These are phyloP conservation scores for Apeira syringaria DNA, from an alignment of 2,888 invertebrate species.

Conservation along the genomic window DNA sequence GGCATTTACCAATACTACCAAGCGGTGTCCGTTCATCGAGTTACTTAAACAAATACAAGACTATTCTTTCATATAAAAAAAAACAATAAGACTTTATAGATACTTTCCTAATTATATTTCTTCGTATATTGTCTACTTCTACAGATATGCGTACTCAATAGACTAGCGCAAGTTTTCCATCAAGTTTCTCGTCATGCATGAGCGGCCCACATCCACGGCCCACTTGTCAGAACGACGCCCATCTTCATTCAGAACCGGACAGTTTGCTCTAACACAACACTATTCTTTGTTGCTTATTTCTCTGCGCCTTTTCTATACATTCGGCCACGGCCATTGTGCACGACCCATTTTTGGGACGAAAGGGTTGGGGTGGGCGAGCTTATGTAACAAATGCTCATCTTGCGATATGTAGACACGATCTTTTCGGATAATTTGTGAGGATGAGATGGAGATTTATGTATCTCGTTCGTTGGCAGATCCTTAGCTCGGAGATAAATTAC, in stretches of 20 bases:
- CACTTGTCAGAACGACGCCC: constrained; percentile 26
- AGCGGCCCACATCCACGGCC: constrained; percentile 31
- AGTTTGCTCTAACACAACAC: constrained; percentile 35
- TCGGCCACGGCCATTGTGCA: constrained; percentile 47
- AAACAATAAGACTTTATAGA: too few species aligned
- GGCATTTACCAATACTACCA: too few species aligned
- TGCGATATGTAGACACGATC: constrained; percentile 22
- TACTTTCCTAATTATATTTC: too few species aligned
- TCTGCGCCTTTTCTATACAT: constrained; percentile 41
- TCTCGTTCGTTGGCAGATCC: constrained; percentile 11
- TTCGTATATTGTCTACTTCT: background rate
- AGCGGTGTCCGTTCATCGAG: too few species aligned
- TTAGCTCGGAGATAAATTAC: constrained; percentile 11
- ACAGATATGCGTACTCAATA: constrained; percentile 5
- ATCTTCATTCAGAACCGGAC: constrained; percentile 20
- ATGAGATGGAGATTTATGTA: constrained; percentile 26
- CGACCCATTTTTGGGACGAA: constrained; percentile 49
- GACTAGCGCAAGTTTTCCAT: constrained; percentile 25
- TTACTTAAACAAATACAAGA: too few species aligned
- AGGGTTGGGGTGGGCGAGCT: constrained; percentile 36
- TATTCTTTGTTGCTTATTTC: constrained; percentile 47
- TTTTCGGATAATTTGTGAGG: constrained; percentile 28
- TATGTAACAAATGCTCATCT: constrained; percentile 25
- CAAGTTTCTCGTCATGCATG: constrained; percentile 20
- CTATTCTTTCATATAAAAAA: too few species aligned